These are phyloP conservation scores for Hestina assimilis DNA, from an alignment of 1,140 invertebrate genomes.

Conservation along the genomic window DNA sequence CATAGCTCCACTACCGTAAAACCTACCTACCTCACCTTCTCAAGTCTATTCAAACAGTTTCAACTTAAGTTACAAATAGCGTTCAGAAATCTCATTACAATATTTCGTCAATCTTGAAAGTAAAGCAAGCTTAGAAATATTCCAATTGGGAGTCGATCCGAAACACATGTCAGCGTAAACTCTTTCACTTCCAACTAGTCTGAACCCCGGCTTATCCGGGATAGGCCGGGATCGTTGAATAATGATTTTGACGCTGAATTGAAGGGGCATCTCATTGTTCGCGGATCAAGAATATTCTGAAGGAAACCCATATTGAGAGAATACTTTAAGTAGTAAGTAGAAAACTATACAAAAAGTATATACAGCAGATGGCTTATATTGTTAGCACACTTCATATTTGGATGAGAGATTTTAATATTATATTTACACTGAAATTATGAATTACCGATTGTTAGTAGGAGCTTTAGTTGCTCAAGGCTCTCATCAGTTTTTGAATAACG, in stretches of 20 bases:
- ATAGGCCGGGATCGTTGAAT: conserved; percentile 9
- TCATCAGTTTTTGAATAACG: too few relatives aligned
- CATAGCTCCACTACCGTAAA: too few relatives aligned
- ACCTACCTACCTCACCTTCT: too few relatives aligned
- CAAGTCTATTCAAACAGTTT: too few relatives aligned
- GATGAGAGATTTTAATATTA: too few relatives aligned
- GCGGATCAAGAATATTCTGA: background rate
- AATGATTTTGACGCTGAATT: conserved; percentile 16
- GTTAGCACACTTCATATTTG: too few relatives aligned
- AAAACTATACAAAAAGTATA: too few relatives aligned
- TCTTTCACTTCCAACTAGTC: conserved; percentile 17
- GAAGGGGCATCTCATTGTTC: conserved; percentile 1
- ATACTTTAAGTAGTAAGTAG: background rate
- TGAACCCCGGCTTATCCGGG: conserved; percentile 4
- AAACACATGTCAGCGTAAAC: conserved; percentile 15
- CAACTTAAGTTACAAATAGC: too few relatives aligned
- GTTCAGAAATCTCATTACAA: background rate
- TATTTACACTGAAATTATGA: too few relatives aligned
- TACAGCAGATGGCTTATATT: too few relatives aligned
- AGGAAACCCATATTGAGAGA: background rate
- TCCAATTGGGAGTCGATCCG: conserved; percentile 16
- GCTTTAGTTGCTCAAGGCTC: too few relatives aligned
- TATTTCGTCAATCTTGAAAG: background rate
- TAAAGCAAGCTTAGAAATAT: conserved; percentile 12
- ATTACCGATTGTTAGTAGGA: too few relatives aligned